phyloP scores from a whole-genome alignment of 2,888 invertebrate genomes.

The Meliscaeva auricollis region DNA sequence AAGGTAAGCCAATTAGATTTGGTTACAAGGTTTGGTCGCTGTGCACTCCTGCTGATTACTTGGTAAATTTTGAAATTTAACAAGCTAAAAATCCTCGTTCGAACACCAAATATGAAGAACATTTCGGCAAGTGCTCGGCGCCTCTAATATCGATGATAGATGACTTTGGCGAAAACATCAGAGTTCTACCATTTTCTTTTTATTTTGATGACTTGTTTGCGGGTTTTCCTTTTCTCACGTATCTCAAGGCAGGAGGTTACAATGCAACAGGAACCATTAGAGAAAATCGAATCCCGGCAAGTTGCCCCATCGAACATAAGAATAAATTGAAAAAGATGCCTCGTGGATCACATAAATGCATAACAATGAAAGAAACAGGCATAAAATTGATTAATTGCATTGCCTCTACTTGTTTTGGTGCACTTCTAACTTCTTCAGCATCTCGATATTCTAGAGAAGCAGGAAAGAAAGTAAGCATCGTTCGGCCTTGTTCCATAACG shows the following conservation, averaged over 20 bases:
- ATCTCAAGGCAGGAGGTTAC: slow-evolving; percentile 48
- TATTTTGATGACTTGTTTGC: slow-evolving; percentile 78
- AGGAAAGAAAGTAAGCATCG: slow-evolving; percentile 54
- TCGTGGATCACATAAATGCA: slow-evolving; percentile 50
- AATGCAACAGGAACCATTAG: slow-evolving; percentile 21
- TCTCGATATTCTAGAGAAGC: not conserved
- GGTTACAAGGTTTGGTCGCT: slow-evolving; percentile 79
- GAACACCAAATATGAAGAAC: slow-evolving; percentile 74
- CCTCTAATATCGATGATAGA: slow-evolving; percentile 70
- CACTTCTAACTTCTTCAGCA: not conserved
- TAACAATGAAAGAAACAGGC: slow-evolving; percentile 55
- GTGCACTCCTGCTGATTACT: slow-evolving; percentile 74
- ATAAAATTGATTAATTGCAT: slow-evolving; percentile 75
- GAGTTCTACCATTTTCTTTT: slow-evolving; percentile 69
- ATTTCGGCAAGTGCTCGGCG: slow-evolving; percentile 77
- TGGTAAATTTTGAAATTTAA: slow-evolving; percentile 78
- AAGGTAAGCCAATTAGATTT: slow-evolving; percentile 79
- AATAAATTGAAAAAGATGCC: slow-evolving; percentile 46
- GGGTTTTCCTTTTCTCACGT: slow-evolving; percentile 61
- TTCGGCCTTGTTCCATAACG: not conserved
- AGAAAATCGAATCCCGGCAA: slow-evolving; percentile 24
- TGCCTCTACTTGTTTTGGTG: slow-evolving; percentile 68
- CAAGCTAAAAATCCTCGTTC: slow-evolving; percentile 77
- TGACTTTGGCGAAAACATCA: slow-evolving; percentile 63
- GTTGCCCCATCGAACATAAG: slow-evolving; percentile 37